phyloP scores from a whole-genome alignment of 92 coral and sea anemone genomes.

The Blastomussa wellsi region DNA sequence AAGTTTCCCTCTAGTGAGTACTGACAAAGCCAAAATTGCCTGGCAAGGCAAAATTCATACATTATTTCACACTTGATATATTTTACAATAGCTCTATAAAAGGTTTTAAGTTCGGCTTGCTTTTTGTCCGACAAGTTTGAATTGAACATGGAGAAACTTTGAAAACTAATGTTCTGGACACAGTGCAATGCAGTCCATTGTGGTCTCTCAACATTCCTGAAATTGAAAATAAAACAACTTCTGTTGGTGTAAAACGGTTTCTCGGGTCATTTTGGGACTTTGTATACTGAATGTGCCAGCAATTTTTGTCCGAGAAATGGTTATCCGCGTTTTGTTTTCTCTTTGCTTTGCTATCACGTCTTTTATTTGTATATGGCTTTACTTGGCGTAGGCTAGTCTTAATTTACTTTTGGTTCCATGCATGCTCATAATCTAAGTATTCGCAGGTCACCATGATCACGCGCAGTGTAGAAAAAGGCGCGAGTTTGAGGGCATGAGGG shows the following conservation, averaged over 20 bases:
- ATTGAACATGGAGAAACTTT: not conserved
- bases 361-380: not conserved
- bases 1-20: not conserved
- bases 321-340: not conserved
- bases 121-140: not conserved
- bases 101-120: not conserved
- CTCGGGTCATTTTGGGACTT: not conserved
- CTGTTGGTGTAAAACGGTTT: not conserved
- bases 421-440: not conserved
- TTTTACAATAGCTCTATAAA: not conserved
- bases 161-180: not conserved
- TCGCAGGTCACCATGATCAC: not conserved
- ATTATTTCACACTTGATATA: not conserved
- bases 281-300: not conserved
- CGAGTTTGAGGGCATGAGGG: not conserved
- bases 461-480: not conserved
- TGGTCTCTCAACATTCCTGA: not conserved
- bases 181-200: not conserved
- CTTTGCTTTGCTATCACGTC: not conserved
- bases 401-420: not conserved
- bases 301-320: not conserved
- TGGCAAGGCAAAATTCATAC: not conserved
- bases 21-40: not conserved
- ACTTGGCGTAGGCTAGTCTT: not conserved
- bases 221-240: not conserved